A percentile compares a stretch with the other conserved stretches of the same genome.
Evolutionary conservation across 2,888 invertebrate genomes (phyloP).

Genomic region (Koerneria pararmatus): DNA sequence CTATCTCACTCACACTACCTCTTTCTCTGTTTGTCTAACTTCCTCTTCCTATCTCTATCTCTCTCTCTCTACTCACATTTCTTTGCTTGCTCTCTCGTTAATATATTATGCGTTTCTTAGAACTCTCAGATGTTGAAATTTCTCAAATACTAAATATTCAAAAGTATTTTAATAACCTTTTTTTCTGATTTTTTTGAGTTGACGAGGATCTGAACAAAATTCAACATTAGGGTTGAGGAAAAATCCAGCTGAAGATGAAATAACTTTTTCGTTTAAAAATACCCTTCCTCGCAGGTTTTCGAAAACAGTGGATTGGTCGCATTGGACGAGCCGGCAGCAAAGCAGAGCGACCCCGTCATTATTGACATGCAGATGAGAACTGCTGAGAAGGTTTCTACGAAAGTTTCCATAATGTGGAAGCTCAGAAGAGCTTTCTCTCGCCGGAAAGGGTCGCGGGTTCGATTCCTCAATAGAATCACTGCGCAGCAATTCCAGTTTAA

Average conservation of each 20-base stretch:
- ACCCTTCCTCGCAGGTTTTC: conserved; percentile 38
- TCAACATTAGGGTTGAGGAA: too few relatives aligned
- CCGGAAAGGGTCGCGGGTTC: background rate
- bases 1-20: too few relatives aligned
- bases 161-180: too few relatives aligned
- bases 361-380: conserved; percentile 82
- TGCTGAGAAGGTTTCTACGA: conserved; percentile 66
- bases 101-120: background rate
- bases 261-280: background rate
- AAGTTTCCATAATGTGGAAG: too few relatives aligned
- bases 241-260: background rate
- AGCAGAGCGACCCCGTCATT: conserved; percentile 91
- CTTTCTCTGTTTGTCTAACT: too few relatives aligned
- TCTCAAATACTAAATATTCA: too few relatives aligned
- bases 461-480: background rate
- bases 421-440: background rate
- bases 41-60: too few relatives aligned
- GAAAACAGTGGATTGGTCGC: conserved; percentile 52
- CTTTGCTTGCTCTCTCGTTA: background rate
- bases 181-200: too few relatives aligned
- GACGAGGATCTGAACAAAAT: too few relatives aligned
- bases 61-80: too few relatives aligned
- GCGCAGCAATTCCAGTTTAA: too few relatives aligned
- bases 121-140: too few relatives aligned
- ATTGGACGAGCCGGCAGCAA: conserved; percentile 84